phyloP scores from a whole-genome alignment of 2,113 vertebrate species.

The Tetrao urogallus region DNA sequence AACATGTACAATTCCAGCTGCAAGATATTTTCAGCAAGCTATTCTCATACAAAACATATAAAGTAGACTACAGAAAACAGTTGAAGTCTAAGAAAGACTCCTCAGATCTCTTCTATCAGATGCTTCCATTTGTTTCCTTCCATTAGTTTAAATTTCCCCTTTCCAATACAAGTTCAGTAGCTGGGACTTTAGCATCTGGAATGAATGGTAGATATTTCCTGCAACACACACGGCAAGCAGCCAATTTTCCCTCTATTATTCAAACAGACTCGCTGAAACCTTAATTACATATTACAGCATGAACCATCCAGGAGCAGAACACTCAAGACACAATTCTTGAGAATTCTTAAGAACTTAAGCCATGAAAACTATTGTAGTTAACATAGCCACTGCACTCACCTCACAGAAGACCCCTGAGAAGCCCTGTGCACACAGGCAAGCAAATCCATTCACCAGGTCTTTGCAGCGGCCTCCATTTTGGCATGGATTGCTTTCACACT shows the following conservation, averaged over 20 bases:
- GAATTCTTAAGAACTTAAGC: constrained; percentile 11
- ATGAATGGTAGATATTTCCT: constrained; percentile 65
- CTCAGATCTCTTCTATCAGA: constrained; percentile 67
- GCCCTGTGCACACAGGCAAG: constrained; percentile 86
- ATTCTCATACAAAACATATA: neutral
- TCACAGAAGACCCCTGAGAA: constrained; percentile 87
- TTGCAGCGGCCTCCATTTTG: constrained; percentile 85
- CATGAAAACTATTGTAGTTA: neutral
- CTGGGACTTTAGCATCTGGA: constrained; percentile 61
- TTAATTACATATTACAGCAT: constrained; percentile 2
- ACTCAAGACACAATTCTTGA: neutral
- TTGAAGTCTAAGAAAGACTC: constrained; percentile 17
- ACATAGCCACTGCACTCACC: constrained; percentile 78
- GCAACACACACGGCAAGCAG: constrained; percentile 45
- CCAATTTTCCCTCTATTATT: constrained; percentile 53
- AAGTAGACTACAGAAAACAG: neutral
- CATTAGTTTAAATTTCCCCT: constrained; percentile 70
- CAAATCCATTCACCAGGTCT: constrained; percentile 80
- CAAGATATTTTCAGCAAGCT: neutral
- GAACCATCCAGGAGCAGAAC: neutral
- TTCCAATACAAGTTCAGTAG: constrained; percentile 55
- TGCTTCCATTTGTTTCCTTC: constrained; percentile 69
- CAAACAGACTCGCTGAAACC: constrained; percentile 24
- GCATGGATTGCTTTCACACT: constrained; percentile 87
- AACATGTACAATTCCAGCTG: neutral